phyloP scores from a whole-genome alignment of 1,140 invertebrate genomes.

The Ctenoplectra terminalis region DNA sequence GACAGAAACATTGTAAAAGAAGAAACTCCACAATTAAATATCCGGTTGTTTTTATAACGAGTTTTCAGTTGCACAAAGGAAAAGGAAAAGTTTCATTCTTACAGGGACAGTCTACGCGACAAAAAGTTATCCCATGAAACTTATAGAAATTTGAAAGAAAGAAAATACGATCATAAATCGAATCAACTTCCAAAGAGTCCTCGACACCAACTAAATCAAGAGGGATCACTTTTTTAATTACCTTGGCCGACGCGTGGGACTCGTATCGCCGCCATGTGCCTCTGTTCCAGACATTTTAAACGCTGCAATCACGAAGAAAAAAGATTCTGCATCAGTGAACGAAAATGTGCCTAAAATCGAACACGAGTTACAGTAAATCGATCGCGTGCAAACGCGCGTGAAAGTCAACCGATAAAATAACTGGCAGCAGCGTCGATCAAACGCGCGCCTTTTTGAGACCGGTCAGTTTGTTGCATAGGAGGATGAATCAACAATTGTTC shows the following conservation, averaged over 20 bases:
- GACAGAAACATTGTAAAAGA: not conserved
- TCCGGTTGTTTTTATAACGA: conserved; percentile 38
- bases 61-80: not conserved
- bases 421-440: not conserved
- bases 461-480: too few relatives aligned
- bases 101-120: too few relatives aligned
- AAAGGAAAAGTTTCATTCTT: not conserved
- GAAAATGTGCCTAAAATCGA: not conserved
- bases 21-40: conserved; percentile 49
- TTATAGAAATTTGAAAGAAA: not conserved
- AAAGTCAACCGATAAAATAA: not conserved
- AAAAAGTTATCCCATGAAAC: conserved; percentile 19
- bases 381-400: not conserved
- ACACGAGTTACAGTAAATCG: not conserved
- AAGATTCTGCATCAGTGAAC: not conserved
- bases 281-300: conserved; percentile 72
- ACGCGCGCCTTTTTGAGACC: not conserved
- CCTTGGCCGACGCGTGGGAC: conserved; percentile 74
- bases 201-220: conserved; percentile 10
- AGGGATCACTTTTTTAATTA: conserved; percentile 60
- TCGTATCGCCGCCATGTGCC: conserved; percentile 66
- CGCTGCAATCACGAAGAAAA: conserved; percentile 66
- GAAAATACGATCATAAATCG: not conserved
- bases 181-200: not conserved
- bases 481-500: too few relatives aligned